Evolutionary conservation across 1,140 invertebrate genomes (phyloP).

Genomic region (Cyphomyrmex costatus): DNA sequence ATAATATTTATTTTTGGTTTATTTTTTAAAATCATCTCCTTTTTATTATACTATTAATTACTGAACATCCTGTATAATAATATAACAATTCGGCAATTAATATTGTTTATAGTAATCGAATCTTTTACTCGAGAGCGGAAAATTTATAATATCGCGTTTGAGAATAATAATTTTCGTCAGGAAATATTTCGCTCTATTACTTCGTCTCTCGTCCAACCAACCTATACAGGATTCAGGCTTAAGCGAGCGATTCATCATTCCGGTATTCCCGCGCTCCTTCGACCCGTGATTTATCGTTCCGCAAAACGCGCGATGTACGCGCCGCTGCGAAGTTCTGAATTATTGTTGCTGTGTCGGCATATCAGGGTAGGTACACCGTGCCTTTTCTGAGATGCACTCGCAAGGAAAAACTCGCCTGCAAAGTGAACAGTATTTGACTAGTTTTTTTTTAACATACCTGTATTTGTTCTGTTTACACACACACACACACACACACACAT

Average conservation of each 20-base stretch:
- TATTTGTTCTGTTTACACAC: background rate
- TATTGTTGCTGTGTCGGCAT: constrained; percentile 60
- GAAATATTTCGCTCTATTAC: constrained; percentile 43
- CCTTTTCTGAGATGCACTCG: constrained; percentile 5
- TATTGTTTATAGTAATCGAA: background rate
- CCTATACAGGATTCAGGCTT: constrained; percentile 26
- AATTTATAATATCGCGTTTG: constrained; percentile 30
- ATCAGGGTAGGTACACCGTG: constrained; percentile 26
- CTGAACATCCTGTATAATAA: no score
- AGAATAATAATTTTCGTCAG: constrained; percentile 58
- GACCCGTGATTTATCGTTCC: constrained; percentile 64
- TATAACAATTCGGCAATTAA: background rate
- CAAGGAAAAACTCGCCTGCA: constrained; percentile 11
- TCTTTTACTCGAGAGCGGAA: background rate
- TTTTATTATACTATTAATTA: no score
- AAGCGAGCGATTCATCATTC: constrained; percentile 66
- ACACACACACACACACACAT: no score
- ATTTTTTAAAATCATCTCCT: no score
- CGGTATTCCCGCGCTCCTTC: constrained; percentile 58
- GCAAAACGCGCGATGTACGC: constrained; percentile 39
- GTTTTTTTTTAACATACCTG: background rate
- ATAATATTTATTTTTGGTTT: no score
- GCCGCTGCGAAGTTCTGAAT: constrained; percentile 47
- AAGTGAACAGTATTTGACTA: background rate
- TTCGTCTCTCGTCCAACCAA: constrained; percentile 46